Base-by-base conservation (phyloP, 2,797 vertebrate genomes). In the Pseudochaenichthys georgianus region DNA sequence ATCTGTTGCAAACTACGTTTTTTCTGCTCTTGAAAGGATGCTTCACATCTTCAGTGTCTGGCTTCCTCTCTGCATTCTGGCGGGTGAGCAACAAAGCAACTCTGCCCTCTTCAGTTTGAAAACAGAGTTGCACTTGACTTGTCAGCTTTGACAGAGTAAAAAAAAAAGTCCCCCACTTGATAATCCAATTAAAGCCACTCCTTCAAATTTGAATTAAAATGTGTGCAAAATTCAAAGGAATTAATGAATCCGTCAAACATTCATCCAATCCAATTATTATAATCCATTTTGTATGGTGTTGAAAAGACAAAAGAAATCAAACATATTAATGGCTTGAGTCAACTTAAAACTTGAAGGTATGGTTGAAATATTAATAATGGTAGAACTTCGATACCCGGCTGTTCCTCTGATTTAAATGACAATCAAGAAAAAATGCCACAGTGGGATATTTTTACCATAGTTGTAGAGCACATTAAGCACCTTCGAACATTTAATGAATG, bases 71-170 rank as follows among this genome's bases (percentile, higher is more conserved):
- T 58, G 64, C 23, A 1, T 2, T 6, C 13, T 17, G 4, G 53
- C 48, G 21, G 38, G 0, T 4, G 55, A 52, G 50, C 3, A 78
- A 78, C 75, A 85, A 75, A 72, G 63, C 91, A 89, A 82, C 80
- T 80, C 80, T 91, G 92, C 92, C 89, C 88, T 90, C 92, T 72
- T 64, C 87, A 91, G 92, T 17, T 4, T 9, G n/a, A 60, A 76
- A 34, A 0, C 1, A 0, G 9, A 80, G 91, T 31, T 87, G 70
- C 88, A 82, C 2, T 34, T 19, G 28, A 52, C 34, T 19, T 16
- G 48, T 78, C 34, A 4, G n/a, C 31, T 19, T 41, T 23, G 13
- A 34, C 4, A 5, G 6, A 55, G 13, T 3, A 9, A 38, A 16
- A n/a, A 50, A 55, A 52, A 3, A 16, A 12, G 45, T 16, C 46